Evolutionary conservation across 2,888 invertebrate species (phyloP), one percentile per base, ranked within the genome.

Genomic region (Uropetala carovei): DNA sequence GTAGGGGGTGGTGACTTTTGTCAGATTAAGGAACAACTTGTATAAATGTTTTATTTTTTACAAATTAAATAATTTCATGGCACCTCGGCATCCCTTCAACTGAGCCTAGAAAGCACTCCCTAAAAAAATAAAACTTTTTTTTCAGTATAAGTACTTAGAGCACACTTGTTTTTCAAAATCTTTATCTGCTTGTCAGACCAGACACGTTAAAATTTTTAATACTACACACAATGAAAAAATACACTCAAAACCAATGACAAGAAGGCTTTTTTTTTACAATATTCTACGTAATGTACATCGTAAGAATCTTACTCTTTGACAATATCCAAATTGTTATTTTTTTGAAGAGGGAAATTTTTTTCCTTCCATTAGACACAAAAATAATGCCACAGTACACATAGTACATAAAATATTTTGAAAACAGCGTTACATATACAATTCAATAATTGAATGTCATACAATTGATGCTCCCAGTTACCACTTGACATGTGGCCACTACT

Each of bases 341-440:
- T 58, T 89, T 30, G 11, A 27, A n/a, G 56, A 56, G 60, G 58
- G n/a, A 89, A 60, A 30, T 16, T 60, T 27, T n/a, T n/a, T 22
- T 57, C 85, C n/a, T 4, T 58, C 18, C 57, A 22, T 86, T 89
- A 64, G 30, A 43, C 89, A 89, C 30, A 64, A 64, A 64, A 89
- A 89, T 89, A 89, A 89, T 64, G 64, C 89, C 64, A 43, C 64
- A 89, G 64, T 64, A 89, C 30, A 89, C 64, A 89, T 64, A 30
- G 22, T 89, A 89, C 89, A 89, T 89, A 89, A 89, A 89, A 89
- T 89, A 89, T 16, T 64, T 89, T 60, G 86, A 89, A 68, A 89
- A 89, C 89, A 89, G 89, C 56, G 64, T 43, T 64, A 89, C 64
- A 64, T 43, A 75, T 27, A 13, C 64, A 89, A 64, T 89, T 60